Conservation (phyloP, 53 echinoderm and acorn worm genomes). For the Luidia sarsii region DNA sequence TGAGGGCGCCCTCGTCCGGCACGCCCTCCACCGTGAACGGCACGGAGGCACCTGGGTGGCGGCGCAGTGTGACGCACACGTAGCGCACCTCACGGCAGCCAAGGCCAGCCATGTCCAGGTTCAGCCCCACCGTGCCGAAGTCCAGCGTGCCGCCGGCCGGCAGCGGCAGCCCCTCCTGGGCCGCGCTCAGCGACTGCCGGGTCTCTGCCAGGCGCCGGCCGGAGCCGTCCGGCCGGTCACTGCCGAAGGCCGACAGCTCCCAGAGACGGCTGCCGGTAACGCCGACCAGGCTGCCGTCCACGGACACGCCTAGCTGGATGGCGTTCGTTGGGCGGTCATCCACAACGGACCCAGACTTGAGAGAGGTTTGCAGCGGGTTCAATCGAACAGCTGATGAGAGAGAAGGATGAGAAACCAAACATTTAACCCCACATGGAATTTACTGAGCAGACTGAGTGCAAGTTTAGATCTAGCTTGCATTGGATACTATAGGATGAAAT, state of each 20-base stretch:
- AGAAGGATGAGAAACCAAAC: no score
- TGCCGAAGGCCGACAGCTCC: constrained; percentile 70
- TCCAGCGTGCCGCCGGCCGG: constrained; percentile 52
- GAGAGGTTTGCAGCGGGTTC: constrained; percentile 48
- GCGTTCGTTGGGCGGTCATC: constrained; percentile 64
- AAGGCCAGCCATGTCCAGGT: constrained; percentile 67
- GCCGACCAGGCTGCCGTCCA: constrained; percentile 66
- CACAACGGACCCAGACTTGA: constrained; percentile 64
- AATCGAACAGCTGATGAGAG: constrained; percentile 1
- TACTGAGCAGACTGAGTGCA: no score
- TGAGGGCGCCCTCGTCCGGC: constrained; percentile 67
- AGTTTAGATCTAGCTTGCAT: no score
- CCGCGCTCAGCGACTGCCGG: constrained; percentile 56
- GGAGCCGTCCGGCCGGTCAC: constrained; percentile 72
- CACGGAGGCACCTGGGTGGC: constrained; percentile 51
- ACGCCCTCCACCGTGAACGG: constrained; percentile 64
- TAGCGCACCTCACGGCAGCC: constrained; percentile 71
- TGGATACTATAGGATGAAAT: no score
- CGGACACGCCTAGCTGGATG: constrained; percentile 71
- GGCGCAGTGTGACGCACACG: constrained; percentile 68
- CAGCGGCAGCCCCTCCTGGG: constrained; percentile 63
- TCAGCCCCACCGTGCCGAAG: constrained; percentile 68
- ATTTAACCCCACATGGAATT: no score
- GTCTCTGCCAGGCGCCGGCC: constrained; percentile 56
- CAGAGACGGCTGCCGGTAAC: constrained; percentile 71